A percentile compares a stretch with the other conserved stretches of the same genome.
These are phyloP conservation scores for Rhagoletis zephyria DNA, from an alignment of 1,140 invertebrate genomes.

Conservation along the genomic window DNA sequence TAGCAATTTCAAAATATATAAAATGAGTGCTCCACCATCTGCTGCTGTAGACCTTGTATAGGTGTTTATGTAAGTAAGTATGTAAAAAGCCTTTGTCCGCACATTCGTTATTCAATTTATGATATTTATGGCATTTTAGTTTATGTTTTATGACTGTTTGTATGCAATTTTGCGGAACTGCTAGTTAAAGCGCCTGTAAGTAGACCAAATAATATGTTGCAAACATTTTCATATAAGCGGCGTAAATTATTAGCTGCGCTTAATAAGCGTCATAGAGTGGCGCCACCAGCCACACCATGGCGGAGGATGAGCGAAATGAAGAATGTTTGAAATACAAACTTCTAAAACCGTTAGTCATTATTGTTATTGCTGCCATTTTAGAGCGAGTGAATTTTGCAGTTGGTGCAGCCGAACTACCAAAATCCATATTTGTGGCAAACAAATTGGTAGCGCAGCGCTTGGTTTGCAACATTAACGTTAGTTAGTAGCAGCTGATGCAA, in stretches of 20 bases:
- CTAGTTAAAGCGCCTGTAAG: slow-evolving; percentile 35
- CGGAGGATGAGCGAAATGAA: not conserved
- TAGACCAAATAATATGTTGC: slow-evolving; percentile 34
- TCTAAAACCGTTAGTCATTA: not conserved
- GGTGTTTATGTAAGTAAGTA: not conserved
- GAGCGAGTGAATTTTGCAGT: not conserved
- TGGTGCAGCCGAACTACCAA: not conserved
- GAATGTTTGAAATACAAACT: slow-evolving; percentile 30
- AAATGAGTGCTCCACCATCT: not conserved
- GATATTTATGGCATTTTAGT: slow-evolving; percentile 43
- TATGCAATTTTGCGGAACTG: not conserved
- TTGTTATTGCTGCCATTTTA: not conserved
- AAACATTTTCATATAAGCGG: slow-evolving; percentile 30
- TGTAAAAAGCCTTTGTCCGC: not conserved
- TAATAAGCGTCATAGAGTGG: slow-evolving; percentile 33
- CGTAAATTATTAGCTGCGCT: slow-evolving; percentile 43
- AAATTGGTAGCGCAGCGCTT: not conserved
- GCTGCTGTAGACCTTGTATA: not conserved
- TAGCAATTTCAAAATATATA: not conserved
- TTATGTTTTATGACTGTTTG: slow-evolving; percentile 52
- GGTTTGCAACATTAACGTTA: not conserved
- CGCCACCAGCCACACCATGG: not conserved
- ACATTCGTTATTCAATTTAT: slow-evolving; percentile 34
- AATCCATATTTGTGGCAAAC: not conserved
- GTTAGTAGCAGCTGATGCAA: not conserved